Base-by-base conservation (phyloP, 2,797 vertebrate species). In the Diplodus puntazzo region DNA sequence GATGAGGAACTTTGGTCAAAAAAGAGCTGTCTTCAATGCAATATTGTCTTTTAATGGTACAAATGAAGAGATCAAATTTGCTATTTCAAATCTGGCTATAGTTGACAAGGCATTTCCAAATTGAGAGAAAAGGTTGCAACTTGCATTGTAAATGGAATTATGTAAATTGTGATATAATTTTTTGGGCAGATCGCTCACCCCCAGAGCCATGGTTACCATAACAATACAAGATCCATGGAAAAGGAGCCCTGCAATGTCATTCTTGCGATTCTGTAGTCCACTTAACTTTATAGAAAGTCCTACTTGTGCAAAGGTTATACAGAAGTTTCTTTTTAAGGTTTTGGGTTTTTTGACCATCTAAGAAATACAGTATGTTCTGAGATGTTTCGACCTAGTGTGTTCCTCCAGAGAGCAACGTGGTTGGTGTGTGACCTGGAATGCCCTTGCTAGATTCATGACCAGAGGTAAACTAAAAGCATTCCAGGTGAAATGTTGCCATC, bases 381-480 rank as follows among this genome's bases (percentile, higher is more conserved):
- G 57, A 23, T 55, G 7, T 27, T 61, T 5, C 3, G 34, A 30
- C 39, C 16, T 48, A 2, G 3, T 21, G 8, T 67, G 27, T 52
- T 39, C 12, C 1, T 72, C 25, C 1, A n/a, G 18, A 6, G 20
- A 68, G 34, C 11, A 42, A n/a, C 45, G 20, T 49, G 11, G 43
- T 39, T 39, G 39, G 39, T 39, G 39, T 54, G 49, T 90, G 85
- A 89, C 87, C 89, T 90, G 75, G 53, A 82, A 86, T 90, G 84
- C 79, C 87, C 88, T 76, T 68, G 10, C 11, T 75, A 69, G 61
- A 70, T 52, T 57, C 74, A 68, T 30, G 27, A 20, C 43, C 17
- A 52, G 43, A 63, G 46, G 46, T 12, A 80, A 59, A 52, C 11
- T 11, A 3, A 63, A 42, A 21, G 45, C 14, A 69, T 52, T 73